These are phyloP conservation scores for Cliona cf. orientalis DNA, from an alignment of 37 sponge, comb jelly and placozoan genomes.

Conservation along the genomic window DNA sequence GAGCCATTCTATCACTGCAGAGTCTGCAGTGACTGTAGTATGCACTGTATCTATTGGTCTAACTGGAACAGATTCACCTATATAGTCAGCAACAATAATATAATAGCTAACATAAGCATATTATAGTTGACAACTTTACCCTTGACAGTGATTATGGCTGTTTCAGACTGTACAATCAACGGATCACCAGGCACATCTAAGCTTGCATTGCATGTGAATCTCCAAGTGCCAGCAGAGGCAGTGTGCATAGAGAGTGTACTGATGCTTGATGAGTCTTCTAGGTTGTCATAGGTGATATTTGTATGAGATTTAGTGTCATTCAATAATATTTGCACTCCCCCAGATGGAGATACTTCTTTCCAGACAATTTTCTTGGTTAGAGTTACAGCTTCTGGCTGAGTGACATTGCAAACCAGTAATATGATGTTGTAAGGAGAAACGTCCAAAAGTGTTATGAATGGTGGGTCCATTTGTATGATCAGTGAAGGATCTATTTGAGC, in stretches of 20 bases:
- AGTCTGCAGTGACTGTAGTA: slow-evolving; percentile 1
- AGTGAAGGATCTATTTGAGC: neutral
- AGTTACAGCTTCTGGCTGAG: slow-evolving; percentile 4
- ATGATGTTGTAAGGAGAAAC: slow-evolving; percentile 7
- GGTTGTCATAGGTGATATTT: neutral
- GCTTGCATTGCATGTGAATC: slow-evolving; percentile 1
- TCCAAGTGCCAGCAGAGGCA: neutral
- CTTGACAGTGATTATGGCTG: neutral
- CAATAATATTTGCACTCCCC: neutral
- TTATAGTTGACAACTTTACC: too few relatives aligned
- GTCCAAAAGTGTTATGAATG: neutral
- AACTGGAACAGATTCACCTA: neutral
- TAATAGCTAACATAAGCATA: too few relatives aligned
- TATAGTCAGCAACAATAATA: neutral
- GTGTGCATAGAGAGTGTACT: neutral
- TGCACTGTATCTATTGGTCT: neutral
- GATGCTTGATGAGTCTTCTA: neutral
- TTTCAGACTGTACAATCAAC: neutral
- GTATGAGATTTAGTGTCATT: neutral
- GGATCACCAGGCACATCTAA: slow-evolving; percentile 26
- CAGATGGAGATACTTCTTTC: neutral
- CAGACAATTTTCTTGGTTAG: slow-evolving; percentile 3
- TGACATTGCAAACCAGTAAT: neutral
- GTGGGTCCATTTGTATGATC: neutral
- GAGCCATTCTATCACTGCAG: neutral